phyloP scores from a whole-genome alignment of 2,888 invertebrate species.

The Apomyelois bistriatella region DNA sequence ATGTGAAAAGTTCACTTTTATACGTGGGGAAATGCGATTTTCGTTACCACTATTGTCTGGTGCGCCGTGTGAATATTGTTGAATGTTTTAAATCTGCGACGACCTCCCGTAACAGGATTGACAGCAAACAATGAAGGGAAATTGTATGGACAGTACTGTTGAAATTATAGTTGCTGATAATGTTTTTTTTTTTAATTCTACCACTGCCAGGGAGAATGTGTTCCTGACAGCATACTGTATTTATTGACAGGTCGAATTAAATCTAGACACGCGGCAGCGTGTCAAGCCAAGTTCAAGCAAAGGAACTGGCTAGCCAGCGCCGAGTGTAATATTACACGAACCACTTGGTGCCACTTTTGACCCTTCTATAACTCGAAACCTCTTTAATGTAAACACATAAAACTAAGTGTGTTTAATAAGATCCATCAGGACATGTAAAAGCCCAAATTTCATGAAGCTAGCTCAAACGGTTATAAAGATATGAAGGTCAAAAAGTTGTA shows the following conservation, averaged over 20 bases:
- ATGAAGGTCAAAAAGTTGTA: too few relatives aligned
- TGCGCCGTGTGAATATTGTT: constrained; percentile 1
- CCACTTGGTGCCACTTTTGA: too few relatives aligned
- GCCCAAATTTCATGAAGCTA: too few relatives aligned
- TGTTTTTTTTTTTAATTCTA: neutral
- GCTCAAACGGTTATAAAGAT: too few relatives aligned
- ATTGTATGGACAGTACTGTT: constrained; percentile 3
- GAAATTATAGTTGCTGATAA: neutral
- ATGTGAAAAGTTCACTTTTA: constrained; percentile 25
- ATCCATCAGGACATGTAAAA: too few relatives aligned
- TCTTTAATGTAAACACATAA: too few relatives aligned
- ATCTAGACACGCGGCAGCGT: too few relatives aligned
- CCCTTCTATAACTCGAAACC: too few relatives aligned
- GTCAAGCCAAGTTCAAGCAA: too few relatives aligned
- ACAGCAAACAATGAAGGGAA: constrained; percentile 2
- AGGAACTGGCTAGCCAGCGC: too few relatives aligned
- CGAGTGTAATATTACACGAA: too few relatives aligned
- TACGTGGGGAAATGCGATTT: constrained; percentile 28
- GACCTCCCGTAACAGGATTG: neutral
- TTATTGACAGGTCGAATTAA: neutral
- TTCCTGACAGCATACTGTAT: neutral
- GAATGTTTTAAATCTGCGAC: constrained; percentile 1
- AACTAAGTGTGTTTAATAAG: too few relatives aligned
- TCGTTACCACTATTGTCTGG: constrained; percentile 4
- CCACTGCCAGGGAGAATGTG: neutral